Conservation (phyloP, 2,888 invertebrate genomes). For the Charanyca ferruginea region DNA sequence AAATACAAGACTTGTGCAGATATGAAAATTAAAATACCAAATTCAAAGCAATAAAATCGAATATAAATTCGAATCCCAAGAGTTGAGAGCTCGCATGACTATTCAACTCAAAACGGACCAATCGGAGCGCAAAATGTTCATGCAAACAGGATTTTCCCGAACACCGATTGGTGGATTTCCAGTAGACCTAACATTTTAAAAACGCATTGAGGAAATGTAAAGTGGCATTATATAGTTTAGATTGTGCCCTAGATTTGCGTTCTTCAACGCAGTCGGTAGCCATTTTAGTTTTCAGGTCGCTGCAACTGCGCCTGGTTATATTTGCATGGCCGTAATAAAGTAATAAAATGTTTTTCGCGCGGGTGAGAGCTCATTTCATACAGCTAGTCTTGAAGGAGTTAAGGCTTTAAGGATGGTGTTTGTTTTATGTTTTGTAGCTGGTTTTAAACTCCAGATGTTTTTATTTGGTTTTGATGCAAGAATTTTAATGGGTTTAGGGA, state of each 20-base stretch:
- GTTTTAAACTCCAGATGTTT: conserved; percentile 35
- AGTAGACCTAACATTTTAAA: conserved; percentile 62
- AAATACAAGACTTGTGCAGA: not conserved
- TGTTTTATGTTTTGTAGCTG: conserved; percentile 39
- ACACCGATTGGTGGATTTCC: conserved; percentile 57
- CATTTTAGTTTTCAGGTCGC: conserved; percentile 76
- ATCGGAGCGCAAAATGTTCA: conserved; percentile 40
- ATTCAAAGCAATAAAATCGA: conserved; percentile 32
- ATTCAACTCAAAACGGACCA: conserved; percentile 41
- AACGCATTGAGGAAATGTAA: conserved; percentile 65
- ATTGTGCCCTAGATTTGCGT: conserved; percentile 80
- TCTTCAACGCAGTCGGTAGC: conserved; percentile 73
- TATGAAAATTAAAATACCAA: conserved; percentile 13
- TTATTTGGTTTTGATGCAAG: conserved; percentile 1
- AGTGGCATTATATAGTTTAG: conserved; percentile 69
- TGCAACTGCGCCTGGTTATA: conserved; percentile 73
- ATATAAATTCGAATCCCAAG: conserved; percentile 21
- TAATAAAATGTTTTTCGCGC: conserved; percentile 74
- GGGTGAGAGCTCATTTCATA: conserved; percentile 68
- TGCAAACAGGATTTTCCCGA: conserved; percentile 54
- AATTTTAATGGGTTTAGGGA: conserved; percentile 16
- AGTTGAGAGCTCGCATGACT: conserved; percentile 35
- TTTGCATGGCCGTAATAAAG: conserved; percentile 80
- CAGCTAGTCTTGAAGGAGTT: conserved; percentile 59
- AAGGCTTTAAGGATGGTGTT: conserved; percentile 40